A percentile compares a stretch with the other conserved stretches of the same genome.
These are phyloP conservation scores for Drosophila falleni DNA, from an alignment of 2,888 invertebrate species.

Conservation along the genomic window DNA sequence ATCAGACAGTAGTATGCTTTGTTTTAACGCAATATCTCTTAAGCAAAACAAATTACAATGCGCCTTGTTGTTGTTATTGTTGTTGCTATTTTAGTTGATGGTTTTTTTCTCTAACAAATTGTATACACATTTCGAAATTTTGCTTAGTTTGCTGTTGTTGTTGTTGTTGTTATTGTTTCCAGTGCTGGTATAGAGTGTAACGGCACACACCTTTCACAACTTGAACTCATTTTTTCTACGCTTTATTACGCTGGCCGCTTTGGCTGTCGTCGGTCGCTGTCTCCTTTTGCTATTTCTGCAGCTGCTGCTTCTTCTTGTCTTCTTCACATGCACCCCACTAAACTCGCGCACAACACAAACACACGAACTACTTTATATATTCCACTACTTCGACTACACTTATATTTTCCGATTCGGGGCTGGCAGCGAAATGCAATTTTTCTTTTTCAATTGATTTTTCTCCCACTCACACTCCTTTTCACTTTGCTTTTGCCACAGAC, in stretches of 20 bases:
- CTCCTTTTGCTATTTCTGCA: slow-evolving; percentile 80
- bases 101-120: slow-evolving; percentile 53
- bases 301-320: slow-evolving; percentile 58
- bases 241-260: slow-evolving; percentile 59
- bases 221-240: slow-evolving; percentile 82
- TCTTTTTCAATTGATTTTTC: slow-evolving; percentile 72
- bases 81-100: slow-evolving; percentile 45
- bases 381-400: slow-evolving; percentile 58
- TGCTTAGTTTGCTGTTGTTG: slow-evolving; percentile 38
- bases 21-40: slow-evolving; percentile 58
- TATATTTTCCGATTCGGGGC: slow-evolving; percentile 64
- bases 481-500: slow-evolving; percentile 45
- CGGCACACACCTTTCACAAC: slow-evolving; percentile 84
- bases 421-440: slow-evolving; percentile 77
- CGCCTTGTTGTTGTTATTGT: slow-evolving; percentile 21
- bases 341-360: slow-evolving; percentile 42
- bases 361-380: slow-evolving; percentile 64
- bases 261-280: slow-evolving; percentile 48
- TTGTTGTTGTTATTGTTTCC: slow-evolving; percentile 41
- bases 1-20: slow-evolving; percentile 36
- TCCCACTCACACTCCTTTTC: slow-evolving; percentile 67
- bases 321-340: slow-evolving; percentile 64
- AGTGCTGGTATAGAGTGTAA: slow-evolving; percentile 62
- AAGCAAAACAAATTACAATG: slow-evolving; percentile 59
- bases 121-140: slow-evolving; percentile 69